phyloP scores from a whole-genome alignment of 2,113 vertebrate species.

The Astatoreochromis straeleni region DNA sequence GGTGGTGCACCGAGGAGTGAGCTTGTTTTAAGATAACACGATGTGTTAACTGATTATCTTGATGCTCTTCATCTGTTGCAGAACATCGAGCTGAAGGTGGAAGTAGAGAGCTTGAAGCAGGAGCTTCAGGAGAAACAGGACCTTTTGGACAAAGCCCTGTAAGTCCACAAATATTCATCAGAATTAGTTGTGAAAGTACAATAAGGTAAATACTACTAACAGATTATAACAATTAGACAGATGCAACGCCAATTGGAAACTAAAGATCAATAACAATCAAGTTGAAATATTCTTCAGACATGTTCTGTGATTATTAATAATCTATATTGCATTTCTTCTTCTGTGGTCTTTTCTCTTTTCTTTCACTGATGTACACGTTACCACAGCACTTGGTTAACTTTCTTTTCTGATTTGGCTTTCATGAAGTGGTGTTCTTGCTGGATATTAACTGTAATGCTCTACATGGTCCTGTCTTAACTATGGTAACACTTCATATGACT shows the following conservation, averaged over 20 bases:
- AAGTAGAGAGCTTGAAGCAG: constrained; percentile 95
- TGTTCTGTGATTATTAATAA: background rate
- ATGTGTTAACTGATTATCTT: background rate
- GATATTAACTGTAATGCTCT: constrained; percentile 1
- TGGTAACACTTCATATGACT: constrained; percentile 9
- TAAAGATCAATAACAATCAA: background rate
- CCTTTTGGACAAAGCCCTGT: constrained; percentile 86
- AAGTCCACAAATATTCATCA: constrained; percentile 45
- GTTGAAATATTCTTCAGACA: background rate
- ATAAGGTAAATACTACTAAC: background rate
- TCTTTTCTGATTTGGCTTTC: background rate
- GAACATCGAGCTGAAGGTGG: constrained; percentile 98
- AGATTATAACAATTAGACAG: background rate
- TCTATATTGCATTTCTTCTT: background rate
- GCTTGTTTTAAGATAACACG: background rate
- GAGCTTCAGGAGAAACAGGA: constrained; percentile 92
- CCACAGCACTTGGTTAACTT: background rate
- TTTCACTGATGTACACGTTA: background rate
- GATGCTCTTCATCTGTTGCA: constrained; percentile 58
- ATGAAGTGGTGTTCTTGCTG: background rate
- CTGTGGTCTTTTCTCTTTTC: background rate
- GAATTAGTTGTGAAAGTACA: background rate
- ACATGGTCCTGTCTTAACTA: background rate
- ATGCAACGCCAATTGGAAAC: background rate
- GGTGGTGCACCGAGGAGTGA: background rate